phyloP scores from a whole-genome alignment of 2,888 invertebrate genomes.

The Biston betularia region DNA sequence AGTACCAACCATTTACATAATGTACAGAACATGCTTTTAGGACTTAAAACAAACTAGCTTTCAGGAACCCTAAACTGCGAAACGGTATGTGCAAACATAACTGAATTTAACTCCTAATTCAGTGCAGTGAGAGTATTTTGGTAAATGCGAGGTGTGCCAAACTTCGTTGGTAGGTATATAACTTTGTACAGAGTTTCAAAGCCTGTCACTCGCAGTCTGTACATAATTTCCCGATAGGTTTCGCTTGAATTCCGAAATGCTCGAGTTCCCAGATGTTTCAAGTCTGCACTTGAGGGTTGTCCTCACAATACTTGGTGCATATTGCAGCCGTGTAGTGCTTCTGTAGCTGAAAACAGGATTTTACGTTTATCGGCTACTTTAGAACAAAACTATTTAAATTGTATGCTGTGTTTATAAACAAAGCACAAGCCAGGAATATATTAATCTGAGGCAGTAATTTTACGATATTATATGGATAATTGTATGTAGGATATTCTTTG shows the following conservation, averaged over 20 bases:
- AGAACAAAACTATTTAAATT: too few relatives aligned
- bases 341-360: not conserved
- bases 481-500: too few relatives aligned
- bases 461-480: too few relatives aligned
- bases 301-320: conserved; percentile 9
- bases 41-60: not conserved
- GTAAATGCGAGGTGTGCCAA: not conserved
- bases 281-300: conserved; percentile 37
- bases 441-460: too few relatives aligned
- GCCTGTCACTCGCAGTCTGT: conserved; percentile 27
- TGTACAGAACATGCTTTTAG: not conserved
- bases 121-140: not conserved
- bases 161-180: conserved; percentile 7
- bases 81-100: not conserved
- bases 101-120: not conserved
- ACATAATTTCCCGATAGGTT: conserved; percentile 42
- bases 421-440: too few relatives aligned
- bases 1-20: not conserved
- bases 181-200: conserved; percentile 23
- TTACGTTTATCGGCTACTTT: too few relatives aligned
- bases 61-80: not conserved
- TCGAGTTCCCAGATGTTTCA: conserved; percentile 38
- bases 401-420: too few relatives aligned
- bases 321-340: not conserved
- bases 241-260: conserved; percentile 33